Evolutionary conservation across 2,888 invertebrate species (phyloP).

Genomic region (Orchesella flavescens): DNA sequence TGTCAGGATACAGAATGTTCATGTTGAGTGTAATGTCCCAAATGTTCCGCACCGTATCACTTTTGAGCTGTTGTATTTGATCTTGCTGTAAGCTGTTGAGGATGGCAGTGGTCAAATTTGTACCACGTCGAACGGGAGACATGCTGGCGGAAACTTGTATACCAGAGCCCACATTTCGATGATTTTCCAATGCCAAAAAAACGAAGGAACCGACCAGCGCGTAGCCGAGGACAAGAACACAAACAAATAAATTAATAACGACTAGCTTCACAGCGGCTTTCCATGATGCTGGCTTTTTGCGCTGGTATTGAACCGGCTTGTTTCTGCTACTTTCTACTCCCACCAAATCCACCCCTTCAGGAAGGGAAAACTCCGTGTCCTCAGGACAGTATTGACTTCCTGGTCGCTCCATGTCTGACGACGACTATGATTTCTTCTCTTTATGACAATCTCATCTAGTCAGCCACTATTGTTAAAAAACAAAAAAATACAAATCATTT

Average conservation of each 20-base stretch:
- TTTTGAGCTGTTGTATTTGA: constrained; percentile 69
- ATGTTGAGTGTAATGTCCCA: constrained; percentile 71
- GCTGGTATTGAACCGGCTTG: constrained; percentile 60
- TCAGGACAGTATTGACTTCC: constrained; percentile 71
- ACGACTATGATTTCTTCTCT: constrained; percentile 22
- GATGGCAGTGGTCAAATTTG: constrained; percentile 68
- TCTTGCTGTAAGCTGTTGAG: constrained; percentile 68
- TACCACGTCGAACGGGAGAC: constrained; percentile 67
- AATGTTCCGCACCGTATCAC: constrained; percentile 70
- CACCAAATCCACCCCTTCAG: constrained; percentile 72
- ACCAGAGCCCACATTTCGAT: constrained; percentile 62
- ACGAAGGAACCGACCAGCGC: constrained; percentile 82
- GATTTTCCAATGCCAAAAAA: constrained; percentile 85
- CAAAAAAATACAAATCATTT: neutral
- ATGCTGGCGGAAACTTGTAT: constrained; percentile 70
- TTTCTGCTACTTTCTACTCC: constrained; percentile 68
- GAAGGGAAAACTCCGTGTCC: constrained; percentile 71
- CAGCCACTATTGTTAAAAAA: constrained; percentile 25
- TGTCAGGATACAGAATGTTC: constrained; percentile 72
- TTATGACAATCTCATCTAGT: constrained; percentile 52
- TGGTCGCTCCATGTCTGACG: constrained; percentile 68
- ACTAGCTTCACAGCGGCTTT: constrained; percentile 70
- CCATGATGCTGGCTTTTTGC: constrained; percentile 69
- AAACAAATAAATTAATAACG: constrained; percentile 87
- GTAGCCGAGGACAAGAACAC: constrained; percentile 86